phyloP scores from a whole-genome alignment of 2,113 vertebrate species.

The Tauraco erythrolophus region DNA sequence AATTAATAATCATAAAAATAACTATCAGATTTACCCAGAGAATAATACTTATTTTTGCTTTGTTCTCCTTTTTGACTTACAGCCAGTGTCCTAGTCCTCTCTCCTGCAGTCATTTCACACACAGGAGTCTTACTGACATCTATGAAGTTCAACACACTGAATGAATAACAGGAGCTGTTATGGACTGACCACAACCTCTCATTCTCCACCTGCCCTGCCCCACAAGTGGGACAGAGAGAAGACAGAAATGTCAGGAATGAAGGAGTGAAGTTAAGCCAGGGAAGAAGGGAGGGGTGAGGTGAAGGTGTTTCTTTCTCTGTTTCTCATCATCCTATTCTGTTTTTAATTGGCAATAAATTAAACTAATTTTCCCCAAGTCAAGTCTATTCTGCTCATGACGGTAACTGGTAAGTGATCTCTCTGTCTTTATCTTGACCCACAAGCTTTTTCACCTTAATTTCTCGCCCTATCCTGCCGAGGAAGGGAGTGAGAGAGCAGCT shows the following conservation, averaged over 20 bases:
- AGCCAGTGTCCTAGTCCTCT: not conserved
- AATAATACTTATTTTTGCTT: not conserved
- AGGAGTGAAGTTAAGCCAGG: not conserved
- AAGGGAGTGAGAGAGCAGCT: not conserved
- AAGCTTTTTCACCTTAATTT: not conserved
- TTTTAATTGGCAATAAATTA: not conserved
- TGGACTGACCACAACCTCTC: not conserved
- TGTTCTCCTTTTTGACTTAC: not conserved
- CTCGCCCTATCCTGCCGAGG: not conserved
- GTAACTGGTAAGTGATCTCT: not conserved
- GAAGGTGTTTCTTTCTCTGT: not conserved
- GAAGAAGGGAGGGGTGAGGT: not conserved
- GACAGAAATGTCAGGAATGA: not conserved
- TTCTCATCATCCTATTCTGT: not conserved
- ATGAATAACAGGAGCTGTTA: not conserved
- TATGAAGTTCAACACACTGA: not conserved
- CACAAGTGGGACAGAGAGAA: accelerated
- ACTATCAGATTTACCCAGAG: not conserved
- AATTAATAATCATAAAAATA: not conserved
- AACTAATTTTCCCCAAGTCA: not conserved
- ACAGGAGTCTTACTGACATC: not conserved
- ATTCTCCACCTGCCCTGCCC: not conserved
- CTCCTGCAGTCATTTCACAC: not conserved
- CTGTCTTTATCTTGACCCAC: not conserved
- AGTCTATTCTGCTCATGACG: not conserved